Evolutionary conservation across 2,113 vertebrate genomes (phyloP).

Genomic region (Piprites chloris): DNA sequence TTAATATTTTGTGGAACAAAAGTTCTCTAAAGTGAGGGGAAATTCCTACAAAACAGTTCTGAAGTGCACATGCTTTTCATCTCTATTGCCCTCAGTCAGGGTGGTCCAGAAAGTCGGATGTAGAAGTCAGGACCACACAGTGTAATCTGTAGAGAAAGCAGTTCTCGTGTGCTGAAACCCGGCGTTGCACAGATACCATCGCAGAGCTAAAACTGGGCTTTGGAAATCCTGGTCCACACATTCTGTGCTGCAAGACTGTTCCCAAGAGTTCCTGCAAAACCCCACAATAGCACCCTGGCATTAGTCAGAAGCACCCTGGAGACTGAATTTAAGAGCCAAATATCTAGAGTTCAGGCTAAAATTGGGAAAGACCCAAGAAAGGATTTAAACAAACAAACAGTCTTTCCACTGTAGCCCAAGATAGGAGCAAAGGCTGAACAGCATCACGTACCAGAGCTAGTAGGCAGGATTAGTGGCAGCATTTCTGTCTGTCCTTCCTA

Average conservation of each 20-base stretch:
- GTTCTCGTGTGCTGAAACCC: background rate
- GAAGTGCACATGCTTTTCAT: background rate
- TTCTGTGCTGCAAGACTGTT: background rate
- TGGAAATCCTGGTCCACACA: background rate
- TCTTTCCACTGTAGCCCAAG: slow-evolving; percentile 12
- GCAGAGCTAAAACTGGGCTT: background rate
- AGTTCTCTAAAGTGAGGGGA: background rate
- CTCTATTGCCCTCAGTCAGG: background rate
- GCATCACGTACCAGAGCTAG: background rate
- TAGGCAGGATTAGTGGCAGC: background rate
- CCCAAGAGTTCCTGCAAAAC: background rate
- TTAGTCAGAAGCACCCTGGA: slow-evolving; percentile 43
- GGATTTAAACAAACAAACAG: slow-evolving; percentile 41
- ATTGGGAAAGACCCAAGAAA: slow-evolving; percentile 34
- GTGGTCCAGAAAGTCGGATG: background rate
- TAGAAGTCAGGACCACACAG: background rate
- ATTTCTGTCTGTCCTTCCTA: background rate
- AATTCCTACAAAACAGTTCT: background rate
- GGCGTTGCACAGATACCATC: background rate
- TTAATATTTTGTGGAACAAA: background rate
- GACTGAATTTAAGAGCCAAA: slow-evolving; percentile 6
- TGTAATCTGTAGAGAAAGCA: background rate
- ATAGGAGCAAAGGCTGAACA: background rate
- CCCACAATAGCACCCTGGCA: slow-evolving; percentile 15
- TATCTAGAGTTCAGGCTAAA: slow-evolving; percentile 34